phyloP scores from a whole-genome alignment of 2,888 invertebrate genomes.

The Allacma fusca region DNA sequence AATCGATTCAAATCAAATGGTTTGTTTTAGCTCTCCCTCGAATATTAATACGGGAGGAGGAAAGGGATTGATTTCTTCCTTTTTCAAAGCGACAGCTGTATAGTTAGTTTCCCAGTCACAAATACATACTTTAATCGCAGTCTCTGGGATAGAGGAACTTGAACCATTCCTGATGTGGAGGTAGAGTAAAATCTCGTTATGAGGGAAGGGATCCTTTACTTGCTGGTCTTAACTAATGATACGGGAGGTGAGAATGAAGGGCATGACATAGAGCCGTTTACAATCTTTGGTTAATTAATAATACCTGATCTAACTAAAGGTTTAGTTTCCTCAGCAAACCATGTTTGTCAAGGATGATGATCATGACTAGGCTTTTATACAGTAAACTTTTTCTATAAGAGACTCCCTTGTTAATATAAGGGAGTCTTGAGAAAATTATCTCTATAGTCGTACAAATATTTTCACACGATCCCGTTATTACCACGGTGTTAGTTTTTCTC shows the following conservation, averaged over 20 bases:
- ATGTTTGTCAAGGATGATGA: neutral
- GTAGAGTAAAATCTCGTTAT: too few relatives aligned
- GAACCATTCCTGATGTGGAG: neutral
- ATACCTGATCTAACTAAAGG: neutral
- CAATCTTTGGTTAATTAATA: conserved; percentile 16
- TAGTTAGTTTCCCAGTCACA: conserved; percentile 25
- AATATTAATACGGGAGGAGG: conserved; percentile 33
- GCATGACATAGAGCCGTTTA: neutral
- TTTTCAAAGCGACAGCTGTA: conserved; percentile 39
- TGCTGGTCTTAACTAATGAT: neutral
- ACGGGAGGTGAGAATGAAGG: neutral
- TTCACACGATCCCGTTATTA: too few relatives aligned
- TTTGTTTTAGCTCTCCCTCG: neutral
- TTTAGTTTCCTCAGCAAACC: neutral
- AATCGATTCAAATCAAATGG: neutral
- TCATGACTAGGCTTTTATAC: neutral
- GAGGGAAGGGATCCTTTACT: too few relatives aligned
- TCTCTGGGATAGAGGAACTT: neutral
- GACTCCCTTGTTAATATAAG: too few relatives aligned
- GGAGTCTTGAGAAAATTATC: too few relatives aligned
- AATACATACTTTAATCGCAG: neutral
- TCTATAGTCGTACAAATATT: too few relatives aligned
- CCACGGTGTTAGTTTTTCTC: too few relatives aligned
- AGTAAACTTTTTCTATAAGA: too few relatives aligned
- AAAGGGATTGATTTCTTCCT: conserved; percentile 40